Conservation (phyloP, 2,888 invertebrate species). For the Aporophyla nigra region DNA sequence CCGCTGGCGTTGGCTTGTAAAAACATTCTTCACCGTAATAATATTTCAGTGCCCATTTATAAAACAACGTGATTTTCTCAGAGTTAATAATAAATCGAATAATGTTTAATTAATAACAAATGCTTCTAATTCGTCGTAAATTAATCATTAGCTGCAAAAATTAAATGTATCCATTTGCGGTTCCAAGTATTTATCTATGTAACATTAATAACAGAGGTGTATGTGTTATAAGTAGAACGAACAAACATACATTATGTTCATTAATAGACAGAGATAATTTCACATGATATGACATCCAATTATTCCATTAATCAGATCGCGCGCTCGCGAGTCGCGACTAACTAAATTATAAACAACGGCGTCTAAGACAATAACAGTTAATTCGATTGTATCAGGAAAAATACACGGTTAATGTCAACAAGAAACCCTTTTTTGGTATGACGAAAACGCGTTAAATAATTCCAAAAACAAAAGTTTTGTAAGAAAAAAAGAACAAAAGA, state of each 20-base stretch:
- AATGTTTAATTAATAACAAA: too few relatives aligned
- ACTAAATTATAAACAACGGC: constrained; percentile 32
- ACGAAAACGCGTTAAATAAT: constrained; percentile 12
- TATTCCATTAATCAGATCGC: constrained; percentile 54
- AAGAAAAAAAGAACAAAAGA: constrained; percentile 40
- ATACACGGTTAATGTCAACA: background rate
- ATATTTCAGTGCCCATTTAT: background rate
- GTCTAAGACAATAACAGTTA: constrained; percentile 34
- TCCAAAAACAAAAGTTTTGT: constrained; percentile 23
- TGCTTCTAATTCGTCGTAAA: constrained; percentile 11
- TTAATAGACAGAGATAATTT: constrained; percentile 54
- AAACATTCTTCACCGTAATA: constrained; percentile 15
- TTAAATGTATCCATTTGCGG: constrained; percentile 10
- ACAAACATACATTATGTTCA: constrained; percentile 43
- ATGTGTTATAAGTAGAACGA: constrained; percentile 33
- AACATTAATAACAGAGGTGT: constrained; percentile 29
- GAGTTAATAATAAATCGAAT: background rate
- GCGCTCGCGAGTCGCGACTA: constrained; percentile 39
- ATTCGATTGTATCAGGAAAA: constrained; percentile 16
- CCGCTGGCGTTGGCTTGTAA: constrained; percentile 6
- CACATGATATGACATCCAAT: constrained; percentile 57
- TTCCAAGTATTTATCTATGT: background rate
- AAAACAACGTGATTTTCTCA: background rate
- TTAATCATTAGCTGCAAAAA: background rate
- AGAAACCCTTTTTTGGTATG: background rate